phyloP scores from a whole-genome alignment of 2,113 vertebrate species.

The Pluvialis apricaria region DNA sequence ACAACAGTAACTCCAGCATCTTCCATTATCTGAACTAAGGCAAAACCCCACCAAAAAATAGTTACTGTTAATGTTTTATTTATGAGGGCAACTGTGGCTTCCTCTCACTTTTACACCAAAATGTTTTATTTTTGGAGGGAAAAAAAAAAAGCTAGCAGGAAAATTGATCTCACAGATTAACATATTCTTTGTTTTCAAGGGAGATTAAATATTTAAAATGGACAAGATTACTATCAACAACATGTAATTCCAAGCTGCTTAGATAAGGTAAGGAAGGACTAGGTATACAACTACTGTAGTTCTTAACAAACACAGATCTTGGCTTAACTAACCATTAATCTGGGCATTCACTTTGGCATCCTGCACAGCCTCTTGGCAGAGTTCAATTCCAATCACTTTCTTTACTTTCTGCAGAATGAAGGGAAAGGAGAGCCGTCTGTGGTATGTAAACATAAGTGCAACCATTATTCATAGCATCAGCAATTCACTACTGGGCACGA shows the following conservation, averaged over 20 bases:
- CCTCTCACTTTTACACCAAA: background rate
- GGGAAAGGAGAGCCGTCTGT: background rate
- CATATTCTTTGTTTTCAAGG: background rate
- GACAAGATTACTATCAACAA: background rate
- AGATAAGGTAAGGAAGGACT: background rate
- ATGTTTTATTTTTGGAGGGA: background rate
- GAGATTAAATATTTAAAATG: background rate
- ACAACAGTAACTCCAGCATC: background rate
- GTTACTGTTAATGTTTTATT: background rate
- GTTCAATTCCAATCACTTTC: constrained; percentile 92
- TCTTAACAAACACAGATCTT: background rate
- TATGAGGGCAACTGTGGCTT: background rate
- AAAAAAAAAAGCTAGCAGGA: background rate
- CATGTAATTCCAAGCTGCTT: background rate
- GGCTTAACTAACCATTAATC: constrained; percentile 80
- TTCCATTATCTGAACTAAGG: background rate
- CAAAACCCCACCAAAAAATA: background rate
- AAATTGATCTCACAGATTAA: background rate
- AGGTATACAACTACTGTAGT: background rate
- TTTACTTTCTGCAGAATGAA: constrained; percentile 81
- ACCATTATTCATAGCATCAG: background rate
- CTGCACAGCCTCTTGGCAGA: constrained; percentile 92
- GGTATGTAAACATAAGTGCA: background rate
- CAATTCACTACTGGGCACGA: background rate
- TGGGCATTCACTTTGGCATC: constrained; percentile 88